Base-by-base conservation (phyloP, 1,140 invertebrate species). In the Trachymyrmex cornetzi region DNA sequence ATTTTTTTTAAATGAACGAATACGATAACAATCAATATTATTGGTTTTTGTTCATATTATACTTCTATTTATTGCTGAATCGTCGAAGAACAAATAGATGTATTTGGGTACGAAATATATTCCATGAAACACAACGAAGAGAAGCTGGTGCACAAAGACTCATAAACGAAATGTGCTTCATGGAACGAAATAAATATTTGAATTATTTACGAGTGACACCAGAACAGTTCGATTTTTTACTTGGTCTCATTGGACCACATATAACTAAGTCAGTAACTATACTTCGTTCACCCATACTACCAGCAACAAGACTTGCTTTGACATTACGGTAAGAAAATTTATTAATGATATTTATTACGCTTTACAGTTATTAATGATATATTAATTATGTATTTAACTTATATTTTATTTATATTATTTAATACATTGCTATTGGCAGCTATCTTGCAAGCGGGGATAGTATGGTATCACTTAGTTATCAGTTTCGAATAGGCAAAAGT, bases 211-310 rank as follows among this genome's bases (percentile, higher is more conserved):
- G 61, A 64, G 34, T 64, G 61, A 64, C 27, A 64, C 27, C 27
- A 64, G 61, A 64, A 64, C 61, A 64, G 34, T 64, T 64, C 34
- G 14, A 64, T 24, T 64, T 12, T 64, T 64, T 64, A 64, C 61
- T 64, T 64, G 61, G 61, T 64, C 14, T 64, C 27, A 12, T 64
- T 64, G 61, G 27, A 12, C 61, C 61, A 64, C 12, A 64, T 64
- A 64, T 64, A 64, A 64, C 27, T 9, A 64, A 64, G 5, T 19
- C 11, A 64, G 14, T 5, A 64, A 64, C 61, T 64, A 0, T 34
- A 34, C 4, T 64, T 64, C 27, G 61, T 64, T 34, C 61, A 64
- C 61, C 61, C 34, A 64, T 22, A 64, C 61, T 27, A 64, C 27
- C 61, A 64, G 27, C 4, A 64, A 64, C 61, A 64, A 64, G 61